phyloP scores from a whole-genome alignment of 37 sponge, comb jelly and placozoan genomes.

The Mnemiopsis leidyi region DNA sequence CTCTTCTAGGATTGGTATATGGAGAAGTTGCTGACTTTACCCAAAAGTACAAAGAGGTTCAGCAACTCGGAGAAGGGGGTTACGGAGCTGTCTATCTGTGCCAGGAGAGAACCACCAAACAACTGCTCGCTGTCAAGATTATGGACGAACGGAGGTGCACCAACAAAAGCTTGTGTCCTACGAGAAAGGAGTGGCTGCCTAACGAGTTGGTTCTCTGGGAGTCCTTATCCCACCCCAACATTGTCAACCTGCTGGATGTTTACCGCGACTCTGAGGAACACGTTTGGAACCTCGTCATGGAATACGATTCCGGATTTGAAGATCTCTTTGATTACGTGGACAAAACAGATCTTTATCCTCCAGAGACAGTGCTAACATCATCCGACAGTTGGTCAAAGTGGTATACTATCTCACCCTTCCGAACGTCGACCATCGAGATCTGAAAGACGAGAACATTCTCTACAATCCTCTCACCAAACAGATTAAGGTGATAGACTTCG shows the following conservation, averaged over 20 bases:
- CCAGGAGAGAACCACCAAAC: background rate
- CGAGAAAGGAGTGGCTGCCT: background rate
- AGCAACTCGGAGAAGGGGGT: conserved; percentile 20
- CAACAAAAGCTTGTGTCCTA: background rate
- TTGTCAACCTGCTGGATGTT: conserved; percentile 2
- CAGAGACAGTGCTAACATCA: background rate
- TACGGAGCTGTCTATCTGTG: background rate
- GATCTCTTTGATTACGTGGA: conserved; percentile 37
- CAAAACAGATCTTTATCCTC: background rate
- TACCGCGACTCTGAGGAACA: background rate
- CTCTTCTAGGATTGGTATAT: no score
- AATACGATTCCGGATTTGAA: background rate
- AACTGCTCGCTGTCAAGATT: background rate
- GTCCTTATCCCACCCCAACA: conserved; percentile 24
- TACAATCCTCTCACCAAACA: conserved; percentile 40
- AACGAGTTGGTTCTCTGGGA: conserved; percentile 50
- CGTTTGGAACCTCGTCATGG: conserved; percentile 35
- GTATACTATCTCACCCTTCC: background rate
- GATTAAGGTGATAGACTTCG: conserved; percentile 58
- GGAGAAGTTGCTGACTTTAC: background rate
- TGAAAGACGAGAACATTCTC: conserved; percentile 66
- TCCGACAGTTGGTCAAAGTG: conserved; percentile 18
- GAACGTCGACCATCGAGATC: conserved; percentile 31
- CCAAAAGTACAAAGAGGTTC: background rate
- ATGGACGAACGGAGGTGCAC: background rate